Percentiles rank a stretch among this genome's conserved stretches.
These are phyloP conservation scores for Harmothoe impar DNA, from an alignment of 2,888 invertebrate genomes.

Conservation along the genomic window DNA sequence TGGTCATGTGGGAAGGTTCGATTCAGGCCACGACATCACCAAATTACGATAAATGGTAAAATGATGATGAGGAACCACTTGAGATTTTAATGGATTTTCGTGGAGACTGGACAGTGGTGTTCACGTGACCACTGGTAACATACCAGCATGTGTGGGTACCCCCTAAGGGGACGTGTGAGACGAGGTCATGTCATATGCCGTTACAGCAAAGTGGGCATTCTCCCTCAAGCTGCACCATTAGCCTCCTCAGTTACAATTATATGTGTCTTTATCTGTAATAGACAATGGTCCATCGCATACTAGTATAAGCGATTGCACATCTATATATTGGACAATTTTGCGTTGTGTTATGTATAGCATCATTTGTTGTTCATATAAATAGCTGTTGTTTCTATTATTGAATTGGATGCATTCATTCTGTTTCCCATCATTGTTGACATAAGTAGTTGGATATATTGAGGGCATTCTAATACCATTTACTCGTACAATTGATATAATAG, in stretches of 20 bases:
- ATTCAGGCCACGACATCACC: too few relatives aligned
- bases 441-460: too few relatives aligned
- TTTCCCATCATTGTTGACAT: too few relatives aligned
- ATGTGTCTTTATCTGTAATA: neutral
- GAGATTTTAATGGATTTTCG: constrained; percentile 32
- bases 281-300: neutral
- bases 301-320: neutral
- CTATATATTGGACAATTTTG: too few relatives aligned
- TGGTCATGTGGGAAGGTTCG: too few relatives aligned
- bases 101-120: neutral
- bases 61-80: constrained; percentile 27
- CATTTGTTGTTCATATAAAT: too few relatives aligned
- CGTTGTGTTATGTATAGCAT: too few relatives aligned
- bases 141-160: constrained; percentile 13
- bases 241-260: constrained; percentile 8
- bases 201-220: neutral
- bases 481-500: too few relatives aligned
- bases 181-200: neutral
- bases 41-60: neutral
- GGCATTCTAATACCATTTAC: too few relatives aligned
- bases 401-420: too few relatives aligned
- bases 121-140: constrained; percentile 4
- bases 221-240: constrained; percentile 8
- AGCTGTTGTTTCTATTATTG: too few relatives aligned
- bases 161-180: neutral